phyloP scores from a whole-genome alignment of 2,113 vertebrate species.

The Aphyosemion australe region DNA sequence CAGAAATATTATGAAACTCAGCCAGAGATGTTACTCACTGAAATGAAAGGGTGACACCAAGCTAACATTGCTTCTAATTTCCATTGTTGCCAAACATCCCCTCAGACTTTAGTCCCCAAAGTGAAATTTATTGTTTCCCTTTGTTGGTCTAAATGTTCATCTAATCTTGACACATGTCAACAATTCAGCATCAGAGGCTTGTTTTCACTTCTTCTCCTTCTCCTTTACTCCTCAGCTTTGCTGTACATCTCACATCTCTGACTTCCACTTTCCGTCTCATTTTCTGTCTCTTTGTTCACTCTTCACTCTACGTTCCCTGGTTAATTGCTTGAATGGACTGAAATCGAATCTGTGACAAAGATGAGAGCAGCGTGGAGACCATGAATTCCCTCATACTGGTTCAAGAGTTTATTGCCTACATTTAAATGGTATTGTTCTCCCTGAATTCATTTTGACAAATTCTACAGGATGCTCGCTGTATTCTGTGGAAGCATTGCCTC shows the following conservation, averaged over 20 bases:
- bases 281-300: neutral
- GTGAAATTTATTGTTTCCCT: neutral
- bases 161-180: constrained; percentile 15
- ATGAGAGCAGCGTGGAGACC: neutral
- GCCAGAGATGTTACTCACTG: too few species aligned
- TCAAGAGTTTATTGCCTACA: neutral
- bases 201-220: neutral
- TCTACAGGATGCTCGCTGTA: neutral
- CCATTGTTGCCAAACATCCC: neutral
- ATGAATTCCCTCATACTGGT: constrained; percentile 1
- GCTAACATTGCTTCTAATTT: too few species aligned
- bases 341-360: neutral
- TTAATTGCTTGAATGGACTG: neutral
- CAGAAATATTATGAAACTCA: too few species aligned
- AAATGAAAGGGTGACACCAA: too few species aligned
- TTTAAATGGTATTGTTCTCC: neutral
- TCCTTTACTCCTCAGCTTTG: constrained; percentile 8
- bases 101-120: neutral
- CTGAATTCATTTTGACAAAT: neutral
- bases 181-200: constrained; percentile 18
- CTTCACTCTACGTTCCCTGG: neutral
- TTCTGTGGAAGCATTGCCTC: neutral
- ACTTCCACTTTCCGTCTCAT: neutral
- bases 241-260: constrained; percentile 3
- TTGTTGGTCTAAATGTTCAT: neutral